Percentiles rank a stretch among this genome's conserved stretches.
Evolutionary conservation across 2,113 vertebrate species (phyloP).

Genomic region (Sinocyclocheilus maitianheensis): DNA sequence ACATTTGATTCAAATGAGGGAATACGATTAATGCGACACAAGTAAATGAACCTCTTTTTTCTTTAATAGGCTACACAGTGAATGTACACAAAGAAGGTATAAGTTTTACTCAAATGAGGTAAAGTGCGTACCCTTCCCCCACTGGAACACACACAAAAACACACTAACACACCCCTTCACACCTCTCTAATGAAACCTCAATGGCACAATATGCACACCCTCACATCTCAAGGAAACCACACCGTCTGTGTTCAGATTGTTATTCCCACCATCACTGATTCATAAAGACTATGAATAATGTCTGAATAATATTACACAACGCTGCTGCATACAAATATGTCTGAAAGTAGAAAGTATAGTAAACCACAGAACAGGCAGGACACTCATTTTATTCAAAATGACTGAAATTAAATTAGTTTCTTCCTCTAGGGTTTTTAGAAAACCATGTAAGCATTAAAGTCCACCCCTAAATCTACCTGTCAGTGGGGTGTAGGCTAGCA

Average conservation of each 20-base stretch:
- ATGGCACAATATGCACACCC: slow-evolving; percentile 46
- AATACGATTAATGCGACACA: background rate
- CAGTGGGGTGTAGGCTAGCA: no score
- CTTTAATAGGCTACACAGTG: background rate
- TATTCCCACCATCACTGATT: background rate
- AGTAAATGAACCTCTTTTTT: slow-evolving; percentile 10
- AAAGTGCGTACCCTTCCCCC: slow-evolving; percentile 41
- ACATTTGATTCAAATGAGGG: slow-evolving; percentile 26
- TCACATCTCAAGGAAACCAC: slow-evolving; percentile 40
- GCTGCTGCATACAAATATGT: background rate
- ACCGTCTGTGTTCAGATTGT: background rate
- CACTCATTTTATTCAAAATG: background rate
- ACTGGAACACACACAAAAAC: background rate
- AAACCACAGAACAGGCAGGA: background rate
- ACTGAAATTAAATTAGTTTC: background rate
- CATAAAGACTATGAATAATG: background rate
- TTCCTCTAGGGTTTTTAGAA: background rate
- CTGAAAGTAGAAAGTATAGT: background rate
- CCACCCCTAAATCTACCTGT: background rate
- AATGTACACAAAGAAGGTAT: slow-evolving; percentile 12
- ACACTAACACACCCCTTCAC: slow-evolving; percentile 32
- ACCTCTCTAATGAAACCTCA: slow-evolving; percentile 51
- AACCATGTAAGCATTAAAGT: background rate
- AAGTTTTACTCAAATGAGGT: slow-evolving; percentile 15
- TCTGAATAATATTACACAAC: background rate